Base-by-base conservation (phyloP, 2,888 invertebrate genomes). In the Macropis europaea region DNA sequence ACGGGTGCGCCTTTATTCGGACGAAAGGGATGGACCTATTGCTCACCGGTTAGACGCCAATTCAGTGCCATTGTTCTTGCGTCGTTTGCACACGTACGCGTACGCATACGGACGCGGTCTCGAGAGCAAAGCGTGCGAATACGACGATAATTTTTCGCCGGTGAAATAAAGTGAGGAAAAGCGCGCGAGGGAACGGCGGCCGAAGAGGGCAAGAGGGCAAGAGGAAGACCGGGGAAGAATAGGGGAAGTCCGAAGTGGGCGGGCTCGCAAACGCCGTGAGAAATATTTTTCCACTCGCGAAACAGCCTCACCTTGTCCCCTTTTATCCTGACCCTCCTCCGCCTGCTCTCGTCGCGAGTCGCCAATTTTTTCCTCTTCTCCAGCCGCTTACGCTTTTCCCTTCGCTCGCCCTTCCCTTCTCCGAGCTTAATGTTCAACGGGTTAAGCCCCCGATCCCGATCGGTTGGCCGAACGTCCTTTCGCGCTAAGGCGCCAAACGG, bases 11-110 rank as follows among this genome's bases (percentile, higher is more conserved):
- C 89, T 90, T 90, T 90, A 90, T 90, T 90, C 89, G 84, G 85
- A 86, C 85, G 85, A 84, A 88, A 89, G 87, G 90, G 89, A 89
- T 85, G 88, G 87, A 87, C 89, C 90, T 88, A 90, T 90, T 89
- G 90, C 90, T 89, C 89, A 89, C 86, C 86, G 87, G 89, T 90
- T 88, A 89, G 90, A 89, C 87, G 89, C 88, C 88, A 83, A 89
- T 87, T 87, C 86, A 82, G 86, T 85, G 77, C 84, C 87, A 89
- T 90, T 90, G 89, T 90, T 90, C 89, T 87, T 87, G 87, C 89
- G 89, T 90, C 90, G 90, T 88, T 89, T 87, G 84, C 90, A 89
- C 87, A 86, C 82, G 86, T 85, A 85, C 85, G 79, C 78, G 59
- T 28, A 43, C 66, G 53, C 53, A 68, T 69, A 59, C 77, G 48